Conservation (phyloP, 2,797 vertebrate genomes). For the Loriculus beryllinus region DNA sequence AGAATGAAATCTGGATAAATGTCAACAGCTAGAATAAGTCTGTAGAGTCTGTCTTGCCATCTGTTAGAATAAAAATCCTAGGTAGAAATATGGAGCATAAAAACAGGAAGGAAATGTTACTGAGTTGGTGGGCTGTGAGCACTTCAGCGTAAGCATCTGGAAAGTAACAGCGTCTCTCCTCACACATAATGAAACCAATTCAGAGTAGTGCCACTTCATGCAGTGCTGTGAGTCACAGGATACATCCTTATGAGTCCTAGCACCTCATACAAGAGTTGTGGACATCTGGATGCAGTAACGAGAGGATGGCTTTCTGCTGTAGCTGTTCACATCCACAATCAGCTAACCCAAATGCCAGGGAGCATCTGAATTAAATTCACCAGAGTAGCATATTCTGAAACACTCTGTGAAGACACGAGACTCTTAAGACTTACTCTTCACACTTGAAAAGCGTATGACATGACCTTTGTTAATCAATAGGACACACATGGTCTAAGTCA, state of each 20-base stretch:
- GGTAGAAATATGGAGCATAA: not conserved
- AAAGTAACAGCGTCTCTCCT: not conserved
- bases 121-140: not conserved
- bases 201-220: not conserved
- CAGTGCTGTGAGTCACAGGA: not conserved
- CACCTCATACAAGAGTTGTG: not conserved
- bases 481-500: not conserved
- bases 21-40: not conserved
- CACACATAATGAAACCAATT: not conserved
- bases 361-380: not conserved
- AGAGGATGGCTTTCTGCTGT: not conserved
- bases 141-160: not conserved
- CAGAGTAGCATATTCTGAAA: not conserved
- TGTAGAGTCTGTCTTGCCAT: conserved; percentile 1
- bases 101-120: conserved; percentile 6
- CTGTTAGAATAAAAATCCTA: not conserved
- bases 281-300: not conserved
- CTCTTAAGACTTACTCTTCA: not conserved
- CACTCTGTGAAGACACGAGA: not conserved
- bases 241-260: not conserved
- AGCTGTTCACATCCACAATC: not conserved
- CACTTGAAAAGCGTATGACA: not conserved
- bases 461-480: not conserved
- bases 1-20: conserved; percentile 16
- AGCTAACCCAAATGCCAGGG: not conserved